Percentiles rank a stretch among this genome's conserved stretches.
Evolutionary conservation across 1,140 invertebrate genomes (phyloP).

Genomic region (Lasioglossum baleicum): DNA sequence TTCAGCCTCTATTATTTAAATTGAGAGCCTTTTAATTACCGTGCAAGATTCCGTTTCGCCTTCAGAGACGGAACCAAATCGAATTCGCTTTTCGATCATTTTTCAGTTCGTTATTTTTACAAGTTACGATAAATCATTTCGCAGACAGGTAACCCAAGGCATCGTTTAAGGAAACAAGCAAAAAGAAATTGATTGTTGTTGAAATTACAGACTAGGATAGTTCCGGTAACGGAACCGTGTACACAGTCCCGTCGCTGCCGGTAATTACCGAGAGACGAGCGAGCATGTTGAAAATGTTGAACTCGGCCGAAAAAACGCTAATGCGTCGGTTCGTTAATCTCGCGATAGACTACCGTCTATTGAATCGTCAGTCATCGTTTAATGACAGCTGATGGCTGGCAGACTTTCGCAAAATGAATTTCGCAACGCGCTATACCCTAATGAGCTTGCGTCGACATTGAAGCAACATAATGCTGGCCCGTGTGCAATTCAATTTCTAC

Average conservation of each 20-base stretch:
- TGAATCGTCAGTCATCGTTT: not conserved
- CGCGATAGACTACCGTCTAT: no score
- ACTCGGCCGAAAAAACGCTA: no score
- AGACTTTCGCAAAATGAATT: conserved; percentile 2
- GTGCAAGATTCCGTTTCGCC: not conserved
- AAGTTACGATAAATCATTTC: not conserved
- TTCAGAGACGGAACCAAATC: not conserved
- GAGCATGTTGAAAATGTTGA: no score
- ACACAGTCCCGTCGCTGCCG: no score
- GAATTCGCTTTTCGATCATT: not conserved
- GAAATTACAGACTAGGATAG: no score
- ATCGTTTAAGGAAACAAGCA: no score
- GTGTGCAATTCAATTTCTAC: not conserved
- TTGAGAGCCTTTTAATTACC: not conserved
- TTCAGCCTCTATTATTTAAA: not conserved
- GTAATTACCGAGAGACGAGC: no score
- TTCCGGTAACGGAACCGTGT: no score
- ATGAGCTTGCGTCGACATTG: not conserved
- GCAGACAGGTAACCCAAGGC: no score
- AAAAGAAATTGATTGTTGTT: no score
- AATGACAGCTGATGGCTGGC: not conserved
- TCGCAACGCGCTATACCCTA: not conserved
- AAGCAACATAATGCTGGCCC: not conserved
- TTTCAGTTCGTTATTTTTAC: not conserved
- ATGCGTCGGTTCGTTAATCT: no score